Conservation (phyloP, 2,888 invertebrate genomes). For the Sympetrum striolatum region DNA sequence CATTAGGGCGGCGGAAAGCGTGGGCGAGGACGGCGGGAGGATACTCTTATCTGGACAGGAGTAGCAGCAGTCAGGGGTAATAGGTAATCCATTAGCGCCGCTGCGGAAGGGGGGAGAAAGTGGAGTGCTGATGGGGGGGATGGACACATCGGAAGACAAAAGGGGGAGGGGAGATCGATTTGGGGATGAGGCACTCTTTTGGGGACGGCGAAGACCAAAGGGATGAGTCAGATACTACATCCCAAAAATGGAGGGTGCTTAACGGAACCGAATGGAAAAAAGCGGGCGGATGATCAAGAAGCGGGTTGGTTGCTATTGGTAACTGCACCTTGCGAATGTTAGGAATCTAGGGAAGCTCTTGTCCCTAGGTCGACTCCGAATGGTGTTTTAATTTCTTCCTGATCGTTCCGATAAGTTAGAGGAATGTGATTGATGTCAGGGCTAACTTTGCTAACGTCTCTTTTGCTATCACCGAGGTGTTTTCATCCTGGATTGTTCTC, state of each 20-base stretch:
- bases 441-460: not conserved
- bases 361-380: not conserved
- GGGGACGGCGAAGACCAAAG: not conserved
- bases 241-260: slow-evolving; percentile 17
- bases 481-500: not conserved
- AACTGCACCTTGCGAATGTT: not conserved
- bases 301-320: not conserved
- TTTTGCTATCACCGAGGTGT: not conserved
- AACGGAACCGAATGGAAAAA: not conserved
- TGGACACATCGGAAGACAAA: not conserved
- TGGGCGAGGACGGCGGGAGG: not conserved
- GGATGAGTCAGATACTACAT: slow-evolving; percentile 20
- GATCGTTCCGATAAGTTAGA: not conserved
- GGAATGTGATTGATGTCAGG: not conserved
- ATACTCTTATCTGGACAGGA: slow-evolving; percentile 40
- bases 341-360: not conserved
- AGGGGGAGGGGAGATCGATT: not conserved
- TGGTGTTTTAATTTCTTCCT: not conserved
- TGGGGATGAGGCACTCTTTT: not conserved
- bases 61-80: slow-evolving; percentile 43
- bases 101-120: slow-evolving; percentile 3
- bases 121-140: not conserved
- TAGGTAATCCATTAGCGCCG: slow-evolving; percentile 41
- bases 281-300: not conserved
- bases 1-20: slow-evolving; percentile 30